These are phyloP conservation scores for Drosophila prosaltans DNA, from an alignment of 1,140 invertebrate species.

Conservation along the genomic window DNA sequence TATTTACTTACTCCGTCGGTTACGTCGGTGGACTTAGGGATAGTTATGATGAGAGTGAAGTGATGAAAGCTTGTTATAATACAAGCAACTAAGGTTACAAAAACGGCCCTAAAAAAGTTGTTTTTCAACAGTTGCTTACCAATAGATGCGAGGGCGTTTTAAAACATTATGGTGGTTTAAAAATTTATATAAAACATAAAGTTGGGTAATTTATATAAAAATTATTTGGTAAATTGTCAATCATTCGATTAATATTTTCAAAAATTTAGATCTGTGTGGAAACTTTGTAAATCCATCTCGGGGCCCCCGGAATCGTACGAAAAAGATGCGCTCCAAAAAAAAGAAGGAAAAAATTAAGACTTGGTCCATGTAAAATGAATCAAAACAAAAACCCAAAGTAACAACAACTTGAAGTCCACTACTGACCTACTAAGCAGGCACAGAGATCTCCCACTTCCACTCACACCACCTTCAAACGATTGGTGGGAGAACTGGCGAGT, in stretches of 20 bases:
- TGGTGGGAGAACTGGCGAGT: slow-evolving; percentile 8
- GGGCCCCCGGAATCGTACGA: slow-evolving; percentile 21
- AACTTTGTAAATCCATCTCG: slow-evolving; percentile 16
- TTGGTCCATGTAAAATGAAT: slow-evolving; percentile 59
- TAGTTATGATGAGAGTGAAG: too few species aligned
- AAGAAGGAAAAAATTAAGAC: slow-evolving; percentile 33
- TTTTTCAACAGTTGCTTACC: slow-evolving; percentile 12
- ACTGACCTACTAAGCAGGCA: slow-evolving; percentile 80
- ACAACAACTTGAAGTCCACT: slow-evolving; percentile 71
- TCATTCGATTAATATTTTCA: too few species aligned
- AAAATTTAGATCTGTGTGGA: background rate
- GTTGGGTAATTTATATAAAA: too few species aligned
- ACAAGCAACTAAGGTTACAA: slow-evolving; percentile 21
- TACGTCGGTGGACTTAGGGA: too few species aligned
- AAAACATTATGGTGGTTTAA: background rate
- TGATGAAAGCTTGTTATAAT: too few species aligned
- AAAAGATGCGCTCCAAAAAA: slow-evolving; percentile 55
- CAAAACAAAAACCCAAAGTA: slow-evolving; percentile 57
- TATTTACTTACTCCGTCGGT: too few species aligned
- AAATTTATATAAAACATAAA: too few species aligned
- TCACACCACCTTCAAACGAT: slow-evolving; percentile 15
- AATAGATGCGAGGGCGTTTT: slow-evolving; percentile 16
- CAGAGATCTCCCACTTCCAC: slow-evolving; percentile 47
- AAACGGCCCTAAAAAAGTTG: slow-evolving; percentile 29
- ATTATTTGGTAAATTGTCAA: too few species aligned